Base-by-base conservation (phyloP, 92 coral and sea anemone species). In the Paramuricea clavata region DNA sequence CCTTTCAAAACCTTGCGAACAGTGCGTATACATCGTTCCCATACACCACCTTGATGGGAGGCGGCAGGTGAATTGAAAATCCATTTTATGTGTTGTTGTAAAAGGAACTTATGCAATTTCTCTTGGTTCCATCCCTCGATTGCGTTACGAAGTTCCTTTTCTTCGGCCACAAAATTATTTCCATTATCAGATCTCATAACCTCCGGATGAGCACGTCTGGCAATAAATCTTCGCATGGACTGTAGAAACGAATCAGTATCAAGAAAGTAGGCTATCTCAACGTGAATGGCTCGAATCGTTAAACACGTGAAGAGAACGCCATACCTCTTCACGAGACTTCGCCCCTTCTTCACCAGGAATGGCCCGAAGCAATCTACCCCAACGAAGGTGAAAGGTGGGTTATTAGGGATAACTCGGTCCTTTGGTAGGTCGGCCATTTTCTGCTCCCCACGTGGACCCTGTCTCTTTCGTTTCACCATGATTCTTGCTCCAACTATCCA, bases 41-140 rank as follows among this genome's bases (percentile, higher is more conserved):
- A n/a, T n/a, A 42, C 50, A 22, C 88, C 83, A 52, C 88, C 88
- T 12, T 31, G 23, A n/a, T 76, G 89, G 0, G 85, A 86, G 39
- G 86, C 85, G 8, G 10, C 26, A 47, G 76, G 89, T 23, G 77
- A 73, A 22, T 85, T 85, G 22, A 75, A 76, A 49, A 76, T 13
- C 89, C 78, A 30, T 54, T 67, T 19, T 5, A 34, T 31, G 17
- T 69, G 12, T 28, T 33, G 80, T 56, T 68, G 86, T 47, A 9
- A 2, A 16, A 23, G 65, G 65, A 76, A 47, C 31, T 49, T 13
- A 10, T 76, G 59, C 27, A 83, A 41, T 22, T 83, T 71, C 9
- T 83, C 82, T 17, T 83, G 81, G 12, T 81, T 83, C 82, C 88
- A 83, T 15, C 33, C 72, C 0, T 69, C 44, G 68, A 83, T 56